Conservation (phyloP, 1,140 invertebrate species). For the Chionoecetes opilio region DNA sequence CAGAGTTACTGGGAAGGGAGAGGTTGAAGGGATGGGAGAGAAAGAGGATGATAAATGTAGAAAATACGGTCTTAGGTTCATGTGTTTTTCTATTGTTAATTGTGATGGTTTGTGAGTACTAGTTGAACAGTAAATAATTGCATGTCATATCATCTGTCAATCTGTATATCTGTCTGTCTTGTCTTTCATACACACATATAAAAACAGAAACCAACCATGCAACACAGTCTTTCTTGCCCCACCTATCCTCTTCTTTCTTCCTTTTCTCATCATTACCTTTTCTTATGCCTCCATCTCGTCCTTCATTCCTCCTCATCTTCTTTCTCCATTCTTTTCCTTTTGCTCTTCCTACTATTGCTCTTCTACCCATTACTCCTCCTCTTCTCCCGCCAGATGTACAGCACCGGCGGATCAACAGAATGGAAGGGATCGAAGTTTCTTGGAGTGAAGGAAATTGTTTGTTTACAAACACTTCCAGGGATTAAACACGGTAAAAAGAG, state of each 20-base stretch:
- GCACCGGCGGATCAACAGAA: neutral
- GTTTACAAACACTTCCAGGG: neutral
- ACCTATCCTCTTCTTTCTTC: neutral
- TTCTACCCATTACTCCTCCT: neutral
- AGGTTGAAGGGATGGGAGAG: neutral
- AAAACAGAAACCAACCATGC: neutral
- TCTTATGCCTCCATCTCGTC: too few species aligned
- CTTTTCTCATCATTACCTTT: neutral
- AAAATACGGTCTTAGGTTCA: neutral
- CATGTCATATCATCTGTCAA: too few species aligned
- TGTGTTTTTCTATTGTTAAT: too few species aligned
- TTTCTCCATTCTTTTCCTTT: neutral
- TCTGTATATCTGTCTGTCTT: too few species aligned
- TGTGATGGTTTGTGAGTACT: too few species aligned
- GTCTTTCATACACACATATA: neutral
- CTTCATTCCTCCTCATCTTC: too few species aligned
- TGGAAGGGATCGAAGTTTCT: neutral
- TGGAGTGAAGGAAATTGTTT: neutral
- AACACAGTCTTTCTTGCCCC: neutral
- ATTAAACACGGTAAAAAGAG: slow-evolving; percentile 2
- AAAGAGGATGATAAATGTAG: neutral
- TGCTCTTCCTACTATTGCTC: neutral
- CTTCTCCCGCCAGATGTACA: neutral
- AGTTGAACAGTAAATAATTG: too few species aligned
- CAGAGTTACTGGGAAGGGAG: too few species aligned